Evolutionary conservation across 2,113 vertebrate species (phyloP).

Genomic region (Columbina picui): DNA sequence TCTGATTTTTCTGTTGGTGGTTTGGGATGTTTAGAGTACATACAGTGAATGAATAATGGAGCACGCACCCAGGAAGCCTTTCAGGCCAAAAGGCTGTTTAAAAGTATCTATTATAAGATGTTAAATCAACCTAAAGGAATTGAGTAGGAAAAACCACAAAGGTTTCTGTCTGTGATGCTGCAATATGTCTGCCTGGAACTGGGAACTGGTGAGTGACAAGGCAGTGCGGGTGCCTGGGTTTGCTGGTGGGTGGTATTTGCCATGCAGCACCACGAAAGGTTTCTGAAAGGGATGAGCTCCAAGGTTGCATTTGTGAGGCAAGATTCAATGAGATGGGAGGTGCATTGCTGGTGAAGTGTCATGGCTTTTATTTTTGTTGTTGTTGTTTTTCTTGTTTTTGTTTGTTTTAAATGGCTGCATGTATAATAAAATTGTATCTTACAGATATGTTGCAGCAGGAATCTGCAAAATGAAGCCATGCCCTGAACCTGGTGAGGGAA

Average conservation of each 20-base stretch:
- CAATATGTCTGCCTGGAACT: neutral
- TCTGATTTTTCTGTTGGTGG: neutral
- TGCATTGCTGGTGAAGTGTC: neutral
- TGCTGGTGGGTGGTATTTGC: fast-evolving
- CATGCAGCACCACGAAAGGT: neutral
- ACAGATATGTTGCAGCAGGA: neutral
- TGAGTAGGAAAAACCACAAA: neutral
- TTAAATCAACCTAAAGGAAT: neutral
- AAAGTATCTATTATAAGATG: neutral
- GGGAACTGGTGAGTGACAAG: fast-evolving
- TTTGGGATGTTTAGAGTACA: neutral
- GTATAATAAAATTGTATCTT: neutral
- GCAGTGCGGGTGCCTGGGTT: neutral
- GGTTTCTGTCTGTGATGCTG: neutral
- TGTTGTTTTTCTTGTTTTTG: no score
- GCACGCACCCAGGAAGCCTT: neutral
- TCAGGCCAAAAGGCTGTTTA: neutral
- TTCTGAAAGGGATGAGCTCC: neutral
- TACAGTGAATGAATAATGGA: neutral
- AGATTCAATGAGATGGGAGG: neutral
- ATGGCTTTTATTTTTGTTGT: no score
- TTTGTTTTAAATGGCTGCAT: neutral
- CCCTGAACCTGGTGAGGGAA: neutral
- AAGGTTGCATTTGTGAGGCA: neutral
- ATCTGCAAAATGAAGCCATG: neutral